These are phyloP conservation scores for Gadopsis marmoratus DNA, from an alignment of 2,797 vertebrate genomes.

Conservation along the genomic window DNA sequence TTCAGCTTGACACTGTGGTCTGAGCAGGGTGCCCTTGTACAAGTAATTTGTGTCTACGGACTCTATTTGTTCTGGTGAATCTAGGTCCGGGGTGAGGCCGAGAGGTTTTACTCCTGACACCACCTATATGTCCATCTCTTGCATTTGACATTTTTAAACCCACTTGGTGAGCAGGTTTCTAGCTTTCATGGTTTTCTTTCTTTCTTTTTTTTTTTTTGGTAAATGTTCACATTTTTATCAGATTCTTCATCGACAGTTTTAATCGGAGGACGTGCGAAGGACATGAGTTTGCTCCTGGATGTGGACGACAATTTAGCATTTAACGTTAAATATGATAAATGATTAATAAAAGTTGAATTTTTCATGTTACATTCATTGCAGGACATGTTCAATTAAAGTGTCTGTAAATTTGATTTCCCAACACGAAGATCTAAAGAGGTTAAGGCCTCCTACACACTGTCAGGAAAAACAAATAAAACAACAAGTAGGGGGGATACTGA, in stretches of 20 bases:
- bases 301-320: neutral
- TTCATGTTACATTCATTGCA: neutral
- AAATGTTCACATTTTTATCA: neutral
- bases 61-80: no score
- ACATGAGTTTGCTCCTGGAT: neutral
- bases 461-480: neutral
- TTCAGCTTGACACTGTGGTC: no score
- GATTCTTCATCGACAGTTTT: neutral
- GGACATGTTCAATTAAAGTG: neutral
- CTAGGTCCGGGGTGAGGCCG: no score
- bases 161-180: neutral
- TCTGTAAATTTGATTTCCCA: neutral
- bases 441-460: neutral
- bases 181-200: neutral
- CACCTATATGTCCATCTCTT: constrained; percentile 61
- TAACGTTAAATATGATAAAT: no score
- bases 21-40: no score
- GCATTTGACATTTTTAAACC: constrained; percentile 59
- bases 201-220: neutral
- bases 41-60: no score
- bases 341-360: neutral
- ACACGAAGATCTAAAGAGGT: neutral
- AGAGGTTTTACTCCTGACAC: no score
- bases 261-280: neutral
- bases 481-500: neutral